A percentile compares a stretch with the other conserved stretches of the same genome.
phyloP scores from a whole-genome alignment of 2,888 invertebrate species.

The Thecophora atra region DNA sequence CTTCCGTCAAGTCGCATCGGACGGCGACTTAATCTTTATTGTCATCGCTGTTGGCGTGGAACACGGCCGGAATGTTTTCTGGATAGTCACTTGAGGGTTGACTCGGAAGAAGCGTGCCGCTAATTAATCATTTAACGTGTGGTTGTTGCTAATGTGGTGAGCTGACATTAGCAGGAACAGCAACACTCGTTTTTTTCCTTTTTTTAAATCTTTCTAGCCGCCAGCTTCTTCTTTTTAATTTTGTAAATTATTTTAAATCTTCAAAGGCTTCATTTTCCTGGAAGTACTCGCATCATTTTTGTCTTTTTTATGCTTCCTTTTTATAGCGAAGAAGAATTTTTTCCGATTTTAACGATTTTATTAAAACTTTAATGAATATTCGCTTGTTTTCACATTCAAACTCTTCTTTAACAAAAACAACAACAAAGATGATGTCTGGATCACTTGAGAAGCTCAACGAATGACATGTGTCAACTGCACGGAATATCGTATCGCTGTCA shows the following conservation, averaged over 20 bases:
- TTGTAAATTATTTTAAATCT: background rate
- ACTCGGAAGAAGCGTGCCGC: conserved; percentile 52
- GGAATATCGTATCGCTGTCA: background rate
- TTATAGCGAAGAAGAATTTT: no score
- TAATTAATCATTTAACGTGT: conserved; percentile 55
- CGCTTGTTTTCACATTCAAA: background rate
- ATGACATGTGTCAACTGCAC: background rate
- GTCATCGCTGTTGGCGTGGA: conserved; percentile 21
- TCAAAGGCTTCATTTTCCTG: conserved; percentile 27
- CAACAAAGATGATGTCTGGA: background rate
- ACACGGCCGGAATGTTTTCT: background rate
- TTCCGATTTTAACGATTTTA: no score
- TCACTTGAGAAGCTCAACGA: conserved; percentile 19
- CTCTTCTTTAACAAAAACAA: background rate
- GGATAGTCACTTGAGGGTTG: conserved; percentile 25
- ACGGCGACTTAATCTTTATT: conserved; percentile 18
- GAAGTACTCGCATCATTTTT: background rate
- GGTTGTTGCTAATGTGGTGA: conserved; percentile 2
- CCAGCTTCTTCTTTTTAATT: conserved; percentile 15
- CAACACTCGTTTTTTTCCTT: background rate
- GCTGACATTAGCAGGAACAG: no score
- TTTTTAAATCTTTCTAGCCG: conserved; percentile 16
- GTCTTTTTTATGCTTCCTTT: no score
- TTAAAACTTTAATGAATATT: no score
- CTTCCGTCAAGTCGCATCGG: background rate